phyloP scores from a whole-genome alignment of 2,113 vertebrate genomes.

The Eudyptes chrysolophus region DNA sequence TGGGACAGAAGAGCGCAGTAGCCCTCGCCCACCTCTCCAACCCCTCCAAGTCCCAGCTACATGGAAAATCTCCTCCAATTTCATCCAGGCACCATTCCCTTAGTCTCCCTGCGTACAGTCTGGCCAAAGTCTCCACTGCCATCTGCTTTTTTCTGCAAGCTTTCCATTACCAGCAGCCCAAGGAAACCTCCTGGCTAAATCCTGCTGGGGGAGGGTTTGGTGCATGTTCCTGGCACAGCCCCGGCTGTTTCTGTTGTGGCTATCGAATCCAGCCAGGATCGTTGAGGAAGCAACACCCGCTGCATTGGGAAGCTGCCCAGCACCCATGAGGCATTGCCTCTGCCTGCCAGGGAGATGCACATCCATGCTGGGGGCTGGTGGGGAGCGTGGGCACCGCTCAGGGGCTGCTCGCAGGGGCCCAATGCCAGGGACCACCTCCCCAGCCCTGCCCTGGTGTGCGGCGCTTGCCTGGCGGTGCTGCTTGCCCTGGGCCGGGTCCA shows the following conservation, averaged over 20 bases:
- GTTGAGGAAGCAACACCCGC: not conserved
- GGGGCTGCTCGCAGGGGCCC: not conserved
- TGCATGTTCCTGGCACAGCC: conserved; percentile 22
- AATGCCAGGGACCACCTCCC: not conserved
- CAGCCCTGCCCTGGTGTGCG: not conserved
- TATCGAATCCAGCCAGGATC: not conserved
- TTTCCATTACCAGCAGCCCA: not conserved
- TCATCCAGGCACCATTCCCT: not conserved
- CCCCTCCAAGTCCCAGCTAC: not conserved
- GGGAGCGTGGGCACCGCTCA: not conserved
- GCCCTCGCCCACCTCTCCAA: not conserved
- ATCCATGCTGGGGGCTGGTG: not conserved
- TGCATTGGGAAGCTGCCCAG: not conserved
- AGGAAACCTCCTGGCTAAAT: conserved; percentile 25
- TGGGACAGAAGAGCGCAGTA: not conserved
- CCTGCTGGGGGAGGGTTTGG: not conserved
- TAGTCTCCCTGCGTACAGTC: not conserved
- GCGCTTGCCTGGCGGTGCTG: rapidly evolving
- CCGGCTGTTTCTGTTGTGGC: not conserved
- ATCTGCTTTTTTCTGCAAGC: conserved; percentile 31
- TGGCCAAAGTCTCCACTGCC: not conserved
- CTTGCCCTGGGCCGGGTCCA: not conserved
- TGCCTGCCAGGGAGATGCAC: not conserved
- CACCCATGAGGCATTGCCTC: not conserved
- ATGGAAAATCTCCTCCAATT: not conserved